Conservation (phyloP, 2,888 invertebrate species). For the Dendrolimus houi region DNA sequence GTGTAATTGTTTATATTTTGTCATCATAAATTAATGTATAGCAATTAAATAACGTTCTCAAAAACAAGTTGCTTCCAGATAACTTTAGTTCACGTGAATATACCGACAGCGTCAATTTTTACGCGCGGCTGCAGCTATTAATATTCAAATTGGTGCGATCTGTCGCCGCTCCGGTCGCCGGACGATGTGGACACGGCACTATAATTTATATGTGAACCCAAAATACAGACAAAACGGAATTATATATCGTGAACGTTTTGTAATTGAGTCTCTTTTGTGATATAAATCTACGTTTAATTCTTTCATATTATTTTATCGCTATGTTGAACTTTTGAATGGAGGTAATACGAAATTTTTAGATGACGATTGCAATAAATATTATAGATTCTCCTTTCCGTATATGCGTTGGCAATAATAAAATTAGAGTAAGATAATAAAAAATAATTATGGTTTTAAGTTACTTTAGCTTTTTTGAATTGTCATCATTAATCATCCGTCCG, state of each 20-base stretch:
- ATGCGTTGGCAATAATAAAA: too few relatives aligned
- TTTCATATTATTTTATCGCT: not conserved
- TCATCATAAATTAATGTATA: too few relatives aligned
- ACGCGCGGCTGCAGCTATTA: slow-evolving; percentile 67
- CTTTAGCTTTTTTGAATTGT: too few relatives aligned
- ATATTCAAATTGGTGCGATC: slow-evolving; percentile 74
- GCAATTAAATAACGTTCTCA: too few relatives aligned
- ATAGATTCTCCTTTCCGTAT: too few relatives aligned
- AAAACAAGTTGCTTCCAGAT: not conserved
- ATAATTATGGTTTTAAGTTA: too few relatives aligned
- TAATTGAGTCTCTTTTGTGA: not conserved
- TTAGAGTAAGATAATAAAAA: too few relatives aligned
- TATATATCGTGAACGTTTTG: not conserved
- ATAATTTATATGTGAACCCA: slow-evolving; percentile 51
- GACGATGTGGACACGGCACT: slow-evolving; percentile 43
- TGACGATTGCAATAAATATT: too few relatives aligned
- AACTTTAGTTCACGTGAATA: slow-evolving; percentile 1
- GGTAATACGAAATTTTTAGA: too few relatives aligned
- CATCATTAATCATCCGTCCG: too few relatives aligned
- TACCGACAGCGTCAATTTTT: slow-evolving; percentile 53
- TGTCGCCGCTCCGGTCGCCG: slow-evolving; percentile 43
- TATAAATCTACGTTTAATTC: not conserved
- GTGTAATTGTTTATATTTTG: too few relatives aligned
- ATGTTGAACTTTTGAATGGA: not conserved
- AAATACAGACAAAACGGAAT: slow-evolving; percentile 12